phyloP scores from a whole-genome alignment of 1,140 invertebrate species.

The Streblospio benedicti region DNA sequence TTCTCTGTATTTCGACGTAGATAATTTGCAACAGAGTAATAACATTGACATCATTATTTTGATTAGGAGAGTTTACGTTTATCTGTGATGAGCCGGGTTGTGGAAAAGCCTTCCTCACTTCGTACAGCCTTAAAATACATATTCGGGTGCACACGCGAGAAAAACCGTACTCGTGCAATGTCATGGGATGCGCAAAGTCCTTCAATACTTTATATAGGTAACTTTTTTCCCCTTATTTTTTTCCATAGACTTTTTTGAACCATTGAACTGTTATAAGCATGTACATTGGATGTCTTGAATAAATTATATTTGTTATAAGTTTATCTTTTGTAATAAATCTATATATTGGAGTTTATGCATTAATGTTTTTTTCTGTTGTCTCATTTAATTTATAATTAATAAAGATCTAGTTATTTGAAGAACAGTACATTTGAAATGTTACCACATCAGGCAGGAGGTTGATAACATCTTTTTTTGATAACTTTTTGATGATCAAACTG shows the following conservation, averaged over 20 bases:
- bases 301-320: too few relatives aligned
- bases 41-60: conserved; percentile 34
- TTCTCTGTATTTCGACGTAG: background rate
- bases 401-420: too few relatives aligned
- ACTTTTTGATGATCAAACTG: too few relatives aligned
- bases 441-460: too few relatives aligned
- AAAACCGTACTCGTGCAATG: conserved; percentile 74
- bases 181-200: conserved; percentile 73
- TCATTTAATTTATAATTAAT: too few relatives aligned
- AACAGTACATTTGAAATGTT: too few relatives aligned
- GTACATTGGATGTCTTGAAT: too few relatives aligned
- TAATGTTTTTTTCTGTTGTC: too few relatives aligned
- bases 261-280: too few relatives aligned
- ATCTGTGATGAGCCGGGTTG: conserved; percentile 78
- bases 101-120: conserved; percentile 87
- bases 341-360: too few relatives aligned
- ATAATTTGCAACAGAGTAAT: background rate
- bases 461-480: too few relatives aligned
- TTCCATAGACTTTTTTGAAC: background rate
- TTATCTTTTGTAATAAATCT: too few relatives aligned
- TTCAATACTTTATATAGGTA: conserved; percentile 86
- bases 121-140: conserved; percentile 88
- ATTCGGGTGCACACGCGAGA: conserved; percentile 89
- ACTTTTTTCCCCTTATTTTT: background rate
- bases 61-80: conserved; percentile 82